Evolutionary conservation across 1,140 invertebrate species (phyloP).

Genomic region (Plutomurus gul): DNA sequence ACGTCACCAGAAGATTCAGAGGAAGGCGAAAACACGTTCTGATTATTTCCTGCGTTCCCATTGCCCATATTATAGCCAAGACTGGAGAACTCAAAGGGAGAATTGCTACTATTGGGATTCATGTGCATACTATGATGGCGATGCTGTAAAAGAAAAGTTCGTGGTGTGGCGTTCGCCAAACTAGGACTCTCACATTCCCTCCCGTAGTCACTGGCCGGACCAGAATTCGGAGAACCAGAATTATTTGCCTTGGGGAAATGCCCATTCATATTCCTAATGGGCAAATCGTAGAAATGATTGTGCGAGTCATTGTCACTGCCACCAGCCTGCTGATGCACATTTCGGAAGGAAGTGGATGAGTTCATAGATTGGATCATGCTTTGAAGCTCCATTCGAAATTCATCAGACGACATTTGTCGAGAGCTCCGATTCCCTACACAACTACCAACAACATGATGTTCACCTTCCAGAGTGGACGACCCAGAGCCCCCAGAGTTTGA

Average conservation of each 20-base stretch:
- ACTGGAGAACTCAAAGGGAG: not conserved
- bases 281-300: constrained; percentile 15
- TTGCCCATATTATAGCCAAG: not conserved
- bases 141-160: not conserved
- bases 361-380: constrained; percentile 45
- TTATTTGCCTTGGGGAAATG: too few species aligned
- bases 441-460: constrained; percentile 8
- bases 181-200: not conserved
- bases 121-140: constrained; percentile 21
- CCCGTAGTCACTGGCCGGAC: not conserved
- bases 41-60: not conserved
- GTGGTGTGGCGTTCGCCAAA: not conserved
- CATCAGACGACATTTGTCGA: constrained; percentile 29
- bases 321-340: not conserved
- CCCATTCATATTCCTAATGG: constrained; percentile 2
- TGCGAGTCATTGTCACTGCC: not conserved
- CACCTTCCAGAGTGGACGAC: constrained; percentile 34
- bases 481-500: constrained; percentile 34
- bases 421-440: not conserved
- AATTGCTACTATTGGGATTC: not conserved
- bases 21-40: not conserved
- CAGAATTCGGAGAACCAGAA: not conserved
- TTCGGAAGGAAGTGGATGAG: constrained; percentile 7
- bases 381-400: constrained; percentile 45
- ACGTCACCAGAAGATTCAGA: not conserved